phyloP scores from a whole-genome alignment of 2,113 vertebrate species.

The Equus przewalskii region DNA sequence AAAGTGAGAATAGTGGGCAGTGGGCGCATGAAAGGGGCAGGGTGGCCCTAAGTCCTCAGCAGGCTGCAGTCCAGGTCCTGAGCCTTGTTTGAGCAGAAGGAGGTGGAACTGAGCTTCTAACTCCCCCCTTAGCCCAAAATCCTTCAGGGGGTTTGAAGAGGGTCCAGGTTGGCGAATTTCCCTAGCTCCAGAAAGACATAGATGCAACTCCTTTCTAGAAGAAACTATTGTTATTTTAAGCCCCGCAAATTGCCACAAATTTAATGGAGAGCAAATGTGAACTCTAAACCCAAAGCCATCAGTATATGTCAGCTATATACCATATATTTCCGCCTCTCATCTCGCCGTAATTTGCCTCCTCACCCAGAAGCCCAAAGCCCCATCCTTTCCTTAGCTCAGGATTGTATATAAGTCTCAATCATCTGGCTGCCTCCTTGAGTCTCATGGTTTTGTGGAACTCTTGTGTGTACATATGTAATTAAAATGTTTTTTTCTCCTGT shows the following conservation, averaged over 20 bases:
- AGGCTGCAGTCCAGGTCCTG: neutral
- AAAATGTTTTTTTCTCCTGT: neutral
- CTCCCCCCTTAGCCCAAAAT: neutral
- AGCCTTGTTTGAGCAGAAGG: neutral
- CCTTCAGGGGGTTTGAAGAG: neutral
- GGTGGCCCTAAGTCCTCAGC: neutral
- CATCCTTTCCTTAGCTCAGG: neutral
- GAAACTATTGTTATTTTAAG: constrained; percentile 22
- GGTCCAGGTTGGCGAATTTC: neutral
- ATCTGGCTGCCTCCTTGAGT: neutral
- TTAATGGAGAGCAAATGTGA: neutral
- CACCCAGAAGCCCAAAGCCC: neutral
- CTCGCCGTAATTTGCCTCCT: neutral
- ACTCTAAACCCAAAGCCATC: neutral
- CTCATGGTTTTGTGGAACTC: neutral
- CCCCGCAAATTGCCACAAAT: neutral
- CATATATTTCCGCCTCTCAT: neutral
- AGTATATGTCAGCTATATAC: neutral
- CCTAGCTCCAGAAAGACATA: neutral
- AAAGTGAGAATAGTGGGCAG: neutral
- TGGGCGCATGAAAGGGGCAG: neutral
- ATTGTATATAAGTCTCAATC: neutral
- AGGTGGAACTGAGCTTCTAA: neutral
- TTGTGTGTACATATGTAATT: too few relatives aligned
- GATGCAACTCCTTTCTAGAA: neutral